phyloP scores from a whole-genome alignment of 1,140 invertebrate genomes.

The Bombyx mandarina region DNA sequence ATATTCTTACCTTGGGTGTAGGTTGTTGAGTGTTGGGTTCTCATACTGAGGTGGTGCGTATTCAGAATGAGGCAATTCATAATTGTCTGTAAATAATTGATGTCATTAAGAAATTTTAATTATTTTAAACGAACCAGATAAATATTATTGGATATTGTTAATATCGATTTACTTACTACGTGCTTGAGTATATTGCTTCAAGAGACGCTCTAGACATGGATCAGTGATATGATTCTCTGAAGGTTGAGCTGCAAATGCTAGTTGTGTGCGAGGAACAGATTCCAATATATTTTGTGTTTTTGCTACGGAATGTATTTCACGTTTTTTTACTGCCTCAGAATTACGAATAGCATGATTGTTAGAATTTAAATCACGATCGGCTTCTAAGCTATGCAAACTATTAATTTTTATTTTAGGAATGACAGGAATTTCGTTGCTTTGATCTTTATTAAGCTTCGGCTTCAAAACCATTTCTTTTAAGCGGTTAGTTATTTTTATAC shows the following conservation, averaged over 20 bases:
- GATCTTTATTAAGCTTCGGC: no score
- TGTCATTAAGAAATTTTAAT: background rate
- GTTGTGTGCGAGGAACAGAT: background rate
- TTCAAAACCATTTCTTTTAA: conserved; percentile 20
- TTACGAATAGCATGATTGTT: background rate
- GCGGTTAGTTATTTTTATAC: conserved; percentile 39
- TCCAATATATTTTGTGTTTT: conserved; percentile 7
- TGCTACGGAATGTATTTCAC: conserved; percentile 1
- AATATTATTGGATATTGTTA: conserved; percentile 20
- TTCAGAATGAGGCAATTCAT: conserved; percentile 17
- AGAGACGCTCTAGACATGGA: conserved; percentile 32
- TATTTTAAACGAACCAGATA: background rate
- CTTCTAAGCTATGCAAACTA: background rate
- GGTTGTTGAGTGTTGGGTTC: conserved; percentile 2
- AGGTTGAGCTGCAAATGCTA: conserved; percentile 7
- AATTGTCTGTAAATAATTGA: conserved; percentile 16
- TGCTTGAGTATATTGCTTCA: conserved; percentile 17
- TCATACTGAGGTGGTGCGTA: conserved; percentile 15
- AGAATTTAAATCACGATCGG: background rate
- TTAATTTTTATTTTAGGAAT: no score
- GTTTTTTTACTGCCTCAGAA: conserved; percentile 1
- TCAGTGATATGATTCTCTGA: conserved; percentile 18
- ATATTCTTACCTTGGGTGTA: conserved; percentile 8
- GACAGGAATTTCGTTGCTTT: no score
- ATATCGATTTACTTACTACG: conserved; percentile 22